Evolutionary conservation across 1,140 invertebrate species (phyloP).

Genomic region (Drosophila arizonae): DNA sequence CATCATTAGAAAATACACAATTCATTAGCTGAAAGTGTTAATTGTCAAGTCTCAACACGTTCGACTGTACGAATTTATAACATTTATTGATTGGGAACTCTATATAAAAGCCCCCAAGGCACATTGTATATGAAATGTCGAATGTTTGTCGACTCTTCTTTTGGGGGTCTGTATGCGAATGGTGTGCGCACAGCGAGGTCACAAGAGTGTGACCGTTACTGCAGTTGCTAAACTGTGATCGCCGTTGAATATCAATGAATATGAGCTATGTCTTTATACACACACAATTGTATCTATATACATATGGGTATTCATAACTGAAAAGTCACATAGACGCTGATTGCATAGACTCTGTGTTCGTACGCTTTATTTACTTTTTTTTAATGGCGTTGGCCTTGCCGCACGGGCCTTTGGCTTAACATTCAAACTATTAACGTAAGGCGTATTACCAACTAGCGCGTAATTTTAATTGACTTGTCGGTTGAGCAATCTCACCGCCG

Average conservation of each 20-base stretch:
- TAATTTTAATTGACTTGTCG: slow-evolving; percentile 43
- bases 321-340: slow-evolving; percentile 29
- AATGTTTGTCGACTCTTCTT: too few relatives aligned
- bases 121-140: neutral
- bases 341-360: slow-evolving; percentile 25
- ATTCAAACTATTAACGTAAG: slow-evolving; percentile 44
- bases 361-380: slow-evolving; percentile 44
- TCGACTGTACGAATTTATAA: slow-evolving; percentile 11
- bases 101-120: neutral
- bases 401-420: slow-evolving; percentile 42
- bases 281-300: neutral
- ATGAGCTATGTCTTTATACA: neutral
- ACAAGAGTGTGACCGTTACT: slow-evolving; percentile 44
- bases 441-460: slow-evolving; percentile 19
- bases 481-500: slow-evolving; percentile 21
- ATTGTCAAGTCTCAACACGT: slow-evolving; percentile 49
- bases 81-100: slow-evolving; percentile 12
- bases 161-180: slow-evolving; percentile 14
- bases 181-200: slow-evolving; percentile 23
- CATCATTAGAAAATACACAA: neutral
- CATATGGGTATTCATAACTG: slow-evolving; percentile 13
- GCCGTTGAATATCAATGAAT: slow-evolving; percentile 65
- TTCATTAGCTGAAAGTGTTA: neutral
- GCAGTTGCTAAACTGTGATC: slow-evolving; percentile 57
- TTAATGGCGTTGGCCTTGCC: slow-evolving; percentile 69